These are phyloP conservation scores for Vimba vimba DNA, from an alignment of 2,113 vertebrate species.

Conservation along the genomic window DNA sequence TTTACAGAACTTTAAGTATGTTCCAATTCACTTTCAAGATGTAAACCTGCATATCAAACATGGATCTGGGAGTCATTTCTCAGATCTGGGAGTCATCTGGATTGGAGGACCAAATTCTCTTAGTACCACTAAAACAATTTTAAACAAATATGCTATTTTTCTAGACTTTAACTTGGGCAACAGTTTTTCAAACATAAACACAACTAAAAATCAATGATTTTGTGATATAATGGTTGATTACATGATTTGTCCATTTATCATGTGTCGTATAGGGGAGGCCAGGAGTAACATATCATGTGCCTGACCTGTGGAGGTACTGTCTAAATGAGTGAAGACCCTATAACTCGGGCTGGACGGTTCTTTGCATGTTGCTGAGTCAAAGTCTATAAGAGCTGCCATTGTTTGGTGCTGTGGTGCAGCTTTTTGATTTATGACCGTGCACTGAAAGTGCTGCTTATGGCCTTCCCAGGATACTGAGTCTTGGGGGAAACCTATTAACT, in stretches of 20 bases:
- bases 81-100: background rate
- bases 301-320: conserved; percentile 38
- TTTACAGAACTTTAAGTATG: background rate
- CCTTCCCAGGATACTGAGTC: conserved; percentile 20
- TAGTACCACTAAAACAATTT: background rate
- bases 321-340: conserved; percentile 31
- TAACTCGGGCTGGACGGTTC: conserved; percentile 47
- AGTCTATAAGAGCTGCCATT: conserved; percentile 11
- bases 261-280: background rate
- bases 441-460: conserved; percentile 25
- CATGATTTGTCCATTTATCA: background rate
- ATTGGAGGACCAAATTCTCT: background rate
- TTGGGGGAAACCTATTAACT: conserved; percentile 22
- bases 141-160: background rate
- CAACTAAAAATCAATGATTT: background rate
- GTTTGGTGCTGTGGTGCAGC: conserved; percentile 2
- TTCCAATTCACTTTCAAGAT: background rate
- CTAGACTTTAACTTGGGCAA: background rate
- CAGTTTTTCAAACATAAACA: background rate
- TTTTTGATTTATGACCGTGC: conserved; percentile 38
- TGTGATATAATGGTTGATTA: too few species aligned
- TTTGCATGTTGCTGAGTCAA: conserved; percentile 56
- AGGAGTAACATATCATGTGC: too few species aligned
- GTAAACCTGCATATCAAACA: conserved; percentile 3
- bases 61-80: conserved; percentile 11